A percentile compares a stretch with the other conserved stretches of the same genome.
Evolutionary conservation across 1,140 invertebrate species (phyloP).

Genomic region (Telenomus remus): DNA sequence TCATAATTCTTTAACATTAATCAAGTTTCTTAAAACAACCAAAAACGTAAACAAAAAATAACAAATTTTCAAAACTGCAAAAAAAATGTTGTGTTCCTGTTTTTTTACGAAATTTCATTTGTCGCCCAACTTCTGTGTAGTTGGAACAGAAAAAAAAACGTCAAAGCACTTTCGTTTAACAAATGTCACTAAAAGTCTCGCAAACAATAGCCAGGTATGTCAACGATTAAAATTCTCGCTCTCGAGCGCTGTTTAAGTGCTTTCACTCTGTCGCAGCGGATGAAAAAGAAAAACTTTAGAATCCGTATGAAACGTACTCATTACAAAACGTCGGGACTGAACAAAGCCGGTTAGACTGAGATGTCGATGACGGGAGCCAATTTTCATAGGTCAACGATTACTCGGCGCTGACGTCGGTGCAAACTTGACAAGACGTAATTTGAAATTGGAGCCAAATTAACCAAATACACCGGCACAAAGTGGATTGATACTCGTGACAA

Average conservation of each 20-base stretch:
- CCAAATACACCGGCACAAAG: constrained; percentile 26
- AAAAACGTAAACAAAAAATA: no score
- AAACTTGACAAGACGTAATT: constrained; percentile 17
- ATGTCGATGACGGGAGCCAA: constrained; percentile 1
- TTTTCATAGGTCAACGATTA: constrained; percentile 19
- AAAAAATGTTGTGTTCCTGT: no score
- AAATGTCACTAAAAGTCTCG: not conserved
- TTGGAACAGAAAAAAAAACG: not conserved
- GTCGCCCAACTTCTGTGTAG: no score
- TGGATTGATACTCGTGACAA: constrained; percentile 46
- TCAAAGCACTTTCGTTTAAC: constrained; percentile 1
- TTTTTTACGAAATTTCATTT: no score
- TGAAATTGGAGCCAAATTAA: constrained; percentile 37
- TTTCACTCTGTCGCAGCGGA: not conserved
- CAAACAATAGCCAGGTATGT: not conserved
- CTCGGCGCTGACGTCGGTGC: not conserved
- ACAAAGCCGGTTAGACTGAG: not conserved
- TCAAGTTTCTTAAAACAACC: no score
- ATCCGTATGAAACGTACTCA: no score
- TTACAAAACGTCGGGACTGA: not conserved
- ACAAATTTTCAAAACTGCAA: no score
- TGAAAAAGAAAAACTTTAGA: not conserved
- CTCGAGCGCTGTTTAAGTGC: constrained; percentile 1
- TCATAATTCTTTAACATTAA: no score
- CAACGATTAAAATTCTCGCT: not conserved